phyloP scores from a whole-genome alignment of 2,888 invertebrate species.

The Idaea biselata region DNA sequence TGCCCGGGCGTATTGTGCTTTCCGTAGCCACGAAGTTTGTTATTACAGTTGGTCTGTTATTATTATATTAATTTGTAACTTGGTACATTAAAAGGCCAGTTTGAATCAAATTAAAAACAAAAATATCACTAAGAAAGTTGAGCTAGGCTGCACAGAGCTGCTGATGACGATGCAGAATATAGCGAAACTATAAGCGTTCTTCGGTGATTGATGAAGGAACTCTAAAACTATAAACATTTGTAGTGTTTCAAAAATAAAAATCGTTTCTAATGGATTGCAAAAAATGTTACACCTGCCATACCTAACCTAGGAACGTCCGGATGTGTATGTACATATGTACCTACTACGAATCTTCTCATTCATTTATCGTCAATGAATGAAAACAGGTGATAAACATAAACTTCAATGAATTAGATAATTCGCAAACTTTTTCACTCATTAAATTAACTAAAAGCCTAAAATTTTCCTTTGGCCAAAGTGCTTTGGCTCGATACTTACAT shows the following conservation, averaged over 20 bases:
- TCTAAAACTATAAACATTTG: too few relatives aligned
- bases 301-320: background rate
- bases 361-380: background rate
- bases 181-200: too few relatives aligned
- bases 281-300: background rate
- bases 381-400: background rate
- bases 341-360: background rate
- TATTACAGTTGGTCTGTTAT: too few relatives aligned
- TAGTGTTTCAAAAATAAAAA: background rate
- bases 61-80: too few relatives aligned
- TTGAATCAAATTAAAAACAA: too few relatives aligned
- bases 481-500: slow-evolving; percentile 6
- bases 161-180: too few relatives aligned
- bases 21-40: too few relatives aligned
- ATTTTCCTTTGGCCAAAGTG: slow-evolving; percentile 9
- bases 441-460: slow-evolving; percentile 5
- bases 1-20: too few relatives aligned
- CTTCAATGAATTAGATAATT: background rate
- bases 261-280: background rate
- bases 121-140: too few relatives aligned
- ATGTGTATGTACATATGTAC: background rate
- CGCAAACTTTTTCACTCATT: background rate
- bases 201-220: too few relatives aligned
- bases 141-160: too few relatives aligned
- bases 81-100: too few relatives aligned